Evolutionary conservation across 2,113 vertebrate species (phyloP).

Genomic region (Papio anubis): DNA sequence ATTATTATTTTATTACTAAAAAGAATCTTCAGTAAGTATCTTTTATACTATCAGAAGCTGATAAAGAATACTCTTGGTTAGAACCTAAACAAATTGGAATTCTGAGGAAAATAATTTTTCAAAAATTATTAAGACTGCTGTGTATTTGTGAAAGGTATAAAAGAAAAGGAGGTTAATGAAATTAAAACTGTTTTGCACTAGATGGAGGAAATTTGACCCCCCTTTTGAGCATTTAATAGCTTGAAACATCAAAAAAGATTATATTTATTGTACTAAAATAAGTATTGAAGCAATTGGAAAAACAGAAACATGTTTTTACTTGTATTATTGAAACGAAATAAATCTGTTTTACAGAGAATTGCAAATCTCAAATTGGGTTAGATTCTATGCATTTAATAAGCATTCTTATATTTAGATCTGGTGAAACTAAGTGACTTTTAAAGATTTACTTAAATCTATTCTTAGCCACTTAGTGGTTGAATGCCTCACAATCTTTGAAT

Average conservation of each 20-base stretch:
- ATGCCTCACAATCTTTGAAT: not conserved
- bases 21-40: not conserved
- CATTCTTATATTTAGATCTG: not conserved
- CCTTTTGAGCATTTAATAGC: slow-evolving; percentile 21
- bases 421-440: slow-evolving; percentile 28
- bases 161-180: not conserved
- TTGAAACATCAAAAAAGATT: not conserved
- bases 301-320: not conserved
- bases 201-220: not conserved
- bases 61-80: not conserved
- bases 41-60: not conserved
- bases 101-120: not conserved
- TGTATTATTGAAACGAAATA: not conserved
- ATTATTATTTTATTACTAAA: not conserved
- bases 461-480: not conserved
- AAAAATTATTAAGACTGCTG: not conserved
- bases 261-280: not conserved
- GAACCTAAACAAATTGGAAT: not conserved
- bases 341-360: not conserved
- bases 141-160: not conserved
- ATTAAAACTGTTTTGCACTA: not conserved
- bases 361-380: not conserved
- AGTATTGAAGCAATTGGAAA: not conserved
- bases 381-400: not conserved
- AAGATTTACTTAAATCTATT: not conserved